Evolutionary conservation across 2,113 vertebrate species (phyloP), one percentile per base, ranked within the genome.

Genomic region (Synchiropus splendidus): DNA sequence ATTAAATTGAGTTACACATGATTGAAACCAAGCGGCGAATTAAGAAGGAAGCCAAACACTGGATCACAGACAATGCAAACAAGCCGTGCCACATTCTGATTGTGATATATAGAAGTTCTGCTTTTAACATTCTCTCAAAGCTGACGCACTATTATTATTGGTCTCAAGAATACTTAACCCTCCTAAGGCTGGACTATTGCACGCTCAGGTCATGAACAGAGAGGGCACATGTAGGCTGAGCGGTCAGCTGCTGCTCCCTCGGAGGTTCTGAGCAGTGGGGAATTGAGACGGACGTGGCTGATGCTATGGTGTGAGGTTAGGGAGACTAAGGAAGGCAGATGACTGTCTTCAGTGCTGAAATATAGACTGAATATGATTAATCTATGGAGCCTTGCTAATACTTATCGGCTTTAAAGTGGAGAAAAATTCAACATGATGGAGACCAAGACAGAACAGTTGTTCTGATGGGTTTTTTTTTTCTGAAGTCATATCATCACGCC

Each of bases 71-170:
- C 61, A 67, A 63, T 73, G 64, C 64, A 74, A 83, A 80, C 66
- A 79, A 63, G 40, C 40, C 48, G 51, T 59, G 62, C 50, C 70
- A 73, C 61, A 58, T 69, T 61, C 68, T 76, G 78, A 84, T 81
- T 70, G 71, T 78, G 69, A 78, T 73, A 48, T 69, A 77, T 79
- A 60, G 50, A 48, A 69, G 65, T 36, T 38, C 27, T 51, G 42
- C 21, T 47, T 42, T 67, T 54, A 60, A 65, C 59, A 16, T 44
- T 10, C 61, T 69, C 62, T 58, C 67, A 76, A 58, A 63, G 35
- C 39, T 31, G 39, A 49, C 40, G 47, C 37, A 47, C 47, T 54
- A 54, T 63, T 56, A 73, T n/a, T n/a, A n/a, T n/a, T n/a, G n/a
- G n/a, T n/a, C n/a, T n/a, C n/a, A n/a, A n/a, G n/a, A n/a, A n/a